Evolutionary conservation across 2,113 vertebrate species (phyloP).

Genomic region (Sarotherodon lohbergeri): DNA sequence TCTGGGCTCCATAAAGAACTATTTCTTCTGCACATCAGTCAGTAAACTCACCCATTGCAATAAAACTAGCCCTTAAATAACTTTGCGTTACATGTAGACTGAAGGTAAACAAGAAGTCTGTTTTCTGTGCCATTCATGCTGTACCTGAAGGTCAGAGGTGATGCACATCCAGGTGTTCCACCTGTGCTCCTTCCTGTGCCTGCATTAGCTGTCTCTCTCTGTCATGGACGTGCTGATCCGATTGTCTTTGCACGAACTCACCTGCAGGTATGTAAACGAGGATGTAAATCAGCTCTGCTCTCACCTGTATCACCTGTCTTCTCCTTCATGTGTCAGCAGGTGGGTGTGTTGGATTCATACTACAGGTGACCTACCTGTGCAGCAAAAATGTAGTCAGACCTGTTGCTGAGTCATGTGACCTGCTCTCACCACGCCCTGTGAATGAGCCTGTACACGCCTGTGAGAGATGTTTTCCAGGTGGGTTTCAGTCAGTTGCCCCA

Average conservation of each 20-base stretch:
- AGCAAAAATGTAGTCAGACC: constrained; percentile 27
- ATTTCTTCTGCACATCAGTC: too few relatives aligned
- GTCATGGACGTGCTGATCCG: not conserved
- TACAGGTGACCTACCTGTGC: not conserved
- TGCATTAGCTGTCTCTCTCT: not conserved
- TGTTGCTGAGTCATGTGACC: not conserved
- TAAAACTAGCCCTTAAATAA: too few relatives aligned
- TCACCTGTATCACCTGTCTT: not conserved
- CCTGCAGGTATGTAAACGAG: not conserved
- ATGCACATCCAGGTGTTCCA: too few relatives aligned
- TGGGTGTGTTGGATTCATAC: not conserved
- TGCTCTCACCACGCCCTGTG: not conserved
- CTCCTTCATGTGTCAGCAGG: not conserved
- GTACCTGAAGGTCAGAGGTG: too few relatives aligned
- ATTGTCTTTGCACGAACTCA: not conserved
- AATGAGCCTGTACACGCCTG: not conserved
- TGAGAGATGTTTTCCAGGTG: not conserved
- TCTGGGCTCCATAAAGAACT: too few relatives aligned
- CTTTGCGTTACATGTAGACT: too few relatives aligned
- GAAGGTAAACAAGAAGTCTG: too few relatives aligned
- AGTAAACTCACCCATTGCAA: too few relatives aligned
- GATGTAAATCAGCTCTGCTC: not conserved
- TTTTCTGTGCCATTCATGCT: too few relatives aligned
- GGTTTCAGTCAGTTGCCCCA: not conserved
- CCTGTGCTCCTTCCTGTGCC: too few relatives aligned